Evolutionary conservation across 1,140 invertebrate species (phyloP), one percentile per base, ranked within the genome.

Genomic region (Cyphomyrmex costatus): DNA sequence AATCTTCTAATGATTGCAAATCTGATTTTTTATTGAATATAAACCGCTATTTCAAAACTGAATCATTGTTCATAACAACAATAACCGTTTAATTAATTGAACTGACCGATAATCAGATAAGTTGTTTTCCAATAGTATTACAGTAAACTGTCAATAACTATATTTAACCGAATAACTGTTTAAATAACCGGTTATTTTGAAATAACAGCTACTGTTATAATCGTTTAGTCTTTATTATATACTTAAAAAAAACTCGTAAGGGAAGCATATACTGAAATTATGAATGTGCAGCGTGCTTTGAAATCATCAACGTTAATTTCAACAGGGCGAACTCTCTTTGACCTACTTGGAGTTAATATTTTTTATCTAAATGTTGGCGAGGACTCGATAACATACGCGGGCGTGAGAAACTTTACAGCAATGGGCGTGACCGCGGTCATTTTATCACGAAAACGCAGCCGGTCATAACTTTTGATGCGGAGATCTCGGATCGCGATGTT

Each of bases 401-500:
- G 36, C 68, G 79, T 83, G 79, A 83, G 79, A 83, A 73, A 74
- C 8, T 33, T 21, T 7, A 58, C 53, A 56, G 24, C 68, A 53
- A n/a, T 61, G 46, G n/a, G 27, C 56, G 61, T 56, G 70, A 33
- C 19, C 33, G 56, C 46, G 60, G 36, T 49, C 68, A 74, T 65
- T 80, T 78, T 76, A 89, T 83, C 70, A 60, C 42, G 84, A 65
- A 66, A 79, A 84, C 78, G 42, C 78, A 53, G 58, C 79, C 76
- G 70, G 84, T 60, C 65, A 27, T 88, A 80, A 60, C 78, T 86
- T 70, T 74, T n/a, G 42, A 51, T 63, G 51, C 49, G 56, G 56
- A 61, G 49, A 79, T 89, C 82, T 71, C 71, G 58, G 68, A 73
- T 58, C 87, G 27, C 60, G 84, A 70, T 89, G 76, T 86, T 89